Conservation (phyloP, 2,888 invertebrate genomes). For the Apamea anceps region DNA sequence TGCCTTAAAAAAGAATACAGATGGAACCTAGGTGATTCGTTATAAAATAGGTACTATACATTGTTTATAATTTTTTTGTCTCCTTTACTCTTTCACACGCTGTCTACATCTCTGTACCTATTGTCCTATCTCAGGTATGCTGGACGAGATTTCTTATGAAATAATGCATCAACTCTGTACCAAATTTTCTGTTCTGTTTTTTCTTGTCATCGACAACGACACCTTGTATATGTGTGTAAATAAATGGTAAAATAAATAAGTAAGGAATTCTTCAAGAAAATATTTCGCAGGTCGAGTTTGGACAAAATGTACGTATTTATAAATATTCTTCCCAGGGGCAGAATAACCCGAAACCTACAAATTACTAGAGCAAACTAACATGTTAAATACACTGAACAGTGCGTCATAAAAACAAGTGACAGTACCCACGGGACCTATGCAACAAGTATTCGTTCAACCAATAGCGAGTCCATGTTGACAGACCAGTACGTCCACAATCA, state of each 20-base stretch:
- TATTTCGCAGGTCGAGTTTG: background rate
- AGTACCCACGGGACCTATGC: constrained; percentile 47
- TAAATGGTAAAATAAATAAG: background rate
- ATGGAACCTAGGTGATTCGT: no score
- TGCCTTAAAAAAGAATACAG: no score
- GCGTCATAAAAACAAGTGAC: constrained; percentile 56
- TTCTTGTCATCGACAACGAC: no score
- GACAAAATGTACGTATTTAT: background rate
- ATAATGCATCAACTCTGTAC: no score
- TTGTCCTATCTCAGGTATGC: no score
- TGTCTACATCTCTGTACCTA: no score
- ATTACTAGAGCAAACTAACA: constrained; percentile 35
- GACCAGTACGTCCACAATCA: constrained; percentile 44
- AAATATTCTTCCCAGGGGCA: constrained; percentile 11
- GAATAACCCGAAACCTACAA: constrained; percentile 11
- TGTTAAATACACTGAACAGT: constrained; percentile 49
- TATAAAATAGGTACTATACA: no score
- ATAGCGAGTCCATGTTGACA: constrained; percentile 48
- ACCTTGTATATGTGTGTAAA: no score
- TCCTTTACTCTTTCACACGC: no score
- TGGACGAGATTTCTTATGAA: no score
- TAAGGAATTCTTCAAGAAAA: background rate
- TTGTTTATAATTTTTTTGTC: no score
- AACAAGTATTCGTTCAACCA: constrained; percentile 62
- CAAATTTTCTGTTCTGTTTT: no score